Evolutionary conservation across 1,140 invertebrate species (phyloP).

Genomic region (Meloidogyne chitwoodi): DNA sequence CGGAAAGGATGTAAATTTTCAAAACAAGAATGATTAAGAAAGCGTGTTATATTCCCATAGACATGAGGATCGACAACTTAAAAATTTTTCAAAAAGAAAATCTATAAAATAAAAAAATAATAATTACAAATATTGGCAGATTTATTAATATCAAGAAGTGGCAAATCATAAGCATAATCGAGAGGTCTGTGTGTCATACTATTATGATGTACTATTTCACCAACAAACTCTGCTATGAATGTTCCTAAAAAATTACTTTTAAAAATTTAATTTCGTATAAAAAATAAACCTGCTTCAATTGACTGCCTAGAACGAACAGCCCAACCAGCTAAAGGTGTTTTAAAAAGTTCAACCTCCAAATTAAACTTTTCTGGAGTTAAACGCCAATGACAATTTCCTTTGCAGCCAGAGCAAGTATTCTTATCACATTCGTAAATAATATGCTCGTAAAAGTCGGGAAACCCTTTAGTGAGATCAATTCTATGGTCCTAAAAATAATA

Average conservation of each 20-base stretch:
- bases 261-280: neutral
- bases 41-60: constrained; percentile 33
- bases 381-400: constrained; percentile 24
- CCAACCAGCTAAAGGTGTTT: constrained; percentile 25
- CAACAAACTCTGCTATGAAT: constrained; percentile 34
- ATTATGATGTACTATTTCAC: constrained; percentile 16
- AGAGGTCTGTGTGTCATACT: constrained; percentile 11
- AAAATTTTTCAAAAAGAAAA: neutral
- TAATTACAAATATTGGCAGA: neutral
- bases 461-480: constrained; percentile 2
- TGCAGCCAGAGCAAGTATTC: constrained; percentile 19
- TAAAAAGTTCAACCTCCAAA: constrained; percentile 25
- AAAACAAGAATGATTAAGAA: constrained; percentile 36
- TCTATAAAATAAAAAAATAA: neutral
- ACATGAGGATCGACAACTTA: constrained; percentile 27
- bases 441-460: constrained; percentile 8
- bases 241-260: constrained; percentile 23
- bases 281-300: constrained; percentile 25
- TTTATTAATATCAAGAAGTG: neutral
- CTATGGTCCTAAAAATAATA: neutral
- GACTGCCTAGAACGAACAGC: constrained; percentile 32
- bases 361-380: constrained; percentile 26
- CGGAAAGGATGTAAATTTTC: constrained; percentile 24
- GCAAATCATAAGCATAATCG: constrained; percentile 26
- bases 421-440: constrained; percentile 28